Evolutionary conservation across 2,797 vertebrate genomes (phyloP), one percentile per base, ranked within the genome.

Genomic region (Lacerta viridis): DNA sequence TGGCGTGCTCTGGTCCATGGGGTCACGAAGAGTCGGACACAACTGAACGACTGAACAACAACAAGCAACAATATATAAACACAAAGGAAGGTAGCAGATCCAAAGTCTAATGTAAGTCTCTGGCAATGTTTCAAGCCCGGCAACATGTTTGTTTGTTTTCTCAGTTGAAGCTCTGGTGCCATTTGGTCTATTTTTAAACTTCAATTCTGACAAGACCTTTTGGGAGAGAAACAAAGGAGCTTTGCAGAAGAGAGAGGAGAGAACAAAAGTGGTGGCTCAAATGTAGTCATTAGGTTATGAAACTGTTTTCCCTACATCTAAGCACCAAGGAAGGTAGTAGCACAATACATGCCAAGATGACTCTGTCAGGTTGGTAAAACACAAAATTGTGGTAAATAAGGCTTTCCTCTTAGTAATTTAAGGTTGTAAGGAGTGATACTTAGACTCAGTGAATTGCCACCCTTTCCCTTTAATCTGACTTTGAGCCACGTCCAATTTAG

Each of bases 231-330:
- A 89, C 87, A 91, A 87, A 91, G 43, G 59, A 72, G 10, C 59
- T 80, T 61, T 20, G 71, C 68, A 61, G 76, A 79, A 83, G 72
- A 7, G 36, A 89, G 80, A 80, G 84, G 79, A 87, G 41, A 61
- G 68, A 59, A 84, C 76, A 84, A 88, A 90, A 83, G 80, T 59
- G 68, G 27, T 3, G 64, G 43, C 81, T 68, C 80, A 80, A 84
- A 86, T 88, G 69, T 69, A 89, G 80, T 75, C 66, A 83, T 88
- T 88, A 86, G 87, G 68, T 71, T 86, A 83, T 79, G 80, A 88
- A 83, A 86, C 68, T 80, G 50, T 33, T 82, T 83, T 59, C 76
- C 59, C 84, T 74, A 41, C 64, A 43, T 39, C 39, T 39, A 50
- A 64, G 17, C 15, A 20, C 36, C 7, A 43, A 43, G 41, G 36